phyloP scores from a whole-genome alignment of 1,140 invertebrate species.

The Ephestia elutella region DNA sequence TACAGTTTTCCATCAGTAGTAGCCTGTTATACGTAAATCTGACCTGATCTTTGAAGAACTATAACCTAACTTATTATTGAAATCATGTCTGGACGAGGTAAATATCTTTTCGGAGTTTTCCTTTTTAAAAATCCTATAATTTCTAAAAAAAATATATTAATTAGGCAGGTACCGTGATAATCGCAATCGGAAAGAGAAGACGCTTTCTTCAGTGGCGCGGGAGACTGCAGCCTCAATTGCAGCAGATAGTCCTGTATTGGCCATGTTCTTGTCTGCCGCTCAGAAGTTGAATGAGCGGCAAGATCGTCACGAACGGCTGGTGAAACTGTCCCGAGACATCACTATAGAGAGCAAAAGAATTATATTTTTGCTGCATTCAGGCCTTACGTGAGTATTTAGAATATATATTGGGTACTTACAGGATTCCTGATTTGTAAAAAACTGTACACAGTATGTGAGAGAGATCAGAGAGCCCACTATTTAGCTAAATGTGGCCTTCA shows the following conservation, averaged over 20 bases:
- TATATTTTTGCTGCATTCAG: constrained; percentile 90
- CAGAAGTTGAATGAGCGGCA: constrained; percentile 85
- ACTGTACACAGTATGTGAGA: no score
- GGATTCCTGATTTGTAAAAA: no score
- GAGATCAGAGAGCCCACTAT: no score
- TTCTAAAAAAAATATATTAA: neutral
- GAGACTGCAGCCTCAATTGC: constrained; percentile 43
- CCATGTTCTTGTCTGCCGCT: constrained; percentile 81
- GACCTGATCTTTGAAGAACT: no score
- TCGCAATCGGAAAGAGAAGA: constrained; percentile 35
- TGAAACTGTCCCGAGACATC: constrained; percentile 90
- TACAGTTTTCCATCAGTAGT: no score
- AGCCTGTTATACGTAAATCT: no score
- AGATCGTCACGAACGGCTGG: constrained; percentile 88
- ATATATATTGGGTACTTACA: no score
- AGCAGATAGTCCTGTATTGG: constrained; percentile 76
- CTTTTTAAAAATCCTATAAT: no score
- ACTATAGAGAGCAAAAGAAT: constrained; percentile 94
- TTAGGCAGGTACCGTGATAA: constrained; percentile 45
- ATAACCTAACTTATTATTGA: neutral
- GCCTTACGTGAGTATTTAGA: constrained; percentile 61
- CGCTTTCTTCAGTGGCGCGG: constrained; percentile 38
- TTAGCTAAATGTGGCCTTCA: no score
- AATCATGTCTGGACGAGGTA: constrained; percentile 38
- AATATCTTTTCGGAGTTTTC: neutral